Evolutionary conservation across 2,888 invertebrate species (phyloP), one percentile per base, ranked within the genome.

Genomic region (Arenicola marina): DNA sequence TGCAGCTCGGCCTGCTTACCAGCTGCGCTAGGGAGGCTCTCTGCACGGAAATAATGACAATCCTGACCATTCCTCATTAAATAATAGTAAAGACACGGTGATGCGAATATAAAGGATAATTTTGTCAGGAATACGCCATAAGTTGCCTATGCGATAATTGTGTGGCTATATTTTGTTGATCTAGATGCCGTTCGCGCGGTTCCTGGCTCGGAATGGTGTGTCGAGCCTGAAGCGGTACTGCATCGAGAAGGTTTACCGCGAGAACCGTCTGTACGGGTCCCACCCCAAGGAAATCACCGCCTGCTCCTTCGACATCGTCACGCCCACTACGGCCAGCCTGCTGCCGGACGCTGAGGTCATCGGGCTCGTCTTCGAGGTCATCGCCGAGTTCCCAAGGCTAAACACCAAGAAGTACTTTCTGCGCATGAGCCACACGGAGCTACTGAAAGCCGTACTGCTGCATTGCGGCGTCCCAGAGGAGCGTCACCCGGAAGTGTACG

Each of bases 281-380:
- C 93, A 95, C 84, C 97, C 97, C 0, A 87, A 90, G 67, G 95
- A 96, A 84, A 87, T 92, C 24, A 89, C 90, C 61, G 95, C 95
- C 82, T 94, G 94, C 83, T 92, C 93, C 1, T 95, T 95, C 83
- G 97, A 97, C 82, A 92, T 97, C 64, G 90, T 96, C 33, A 90
- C 91, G 2, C 89, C 92, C 1, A 88, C 86, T 29, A 69, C 75
- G 18, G 69, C 72, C 48, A 74, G 73, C 77, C 31, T 60, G 24
- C 26, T 93, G 84, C 87, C 91, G 0, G 95, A 96, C 78, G 93
- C 93, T 0, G 96, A 97, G 79, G 83, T 95, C 0, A 84, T 96
- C 11, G 38, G 45, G 0, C 88, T 93, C 0, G 89, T 91, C 0
- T 89, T 89, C 79, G 90, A 92, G 82, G 87, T 92, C 48, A 86